Evolutionary conservation across 2,113 vertebrate species (phyloP).

Genomic region (Orientallactaga bullata): DNA sequence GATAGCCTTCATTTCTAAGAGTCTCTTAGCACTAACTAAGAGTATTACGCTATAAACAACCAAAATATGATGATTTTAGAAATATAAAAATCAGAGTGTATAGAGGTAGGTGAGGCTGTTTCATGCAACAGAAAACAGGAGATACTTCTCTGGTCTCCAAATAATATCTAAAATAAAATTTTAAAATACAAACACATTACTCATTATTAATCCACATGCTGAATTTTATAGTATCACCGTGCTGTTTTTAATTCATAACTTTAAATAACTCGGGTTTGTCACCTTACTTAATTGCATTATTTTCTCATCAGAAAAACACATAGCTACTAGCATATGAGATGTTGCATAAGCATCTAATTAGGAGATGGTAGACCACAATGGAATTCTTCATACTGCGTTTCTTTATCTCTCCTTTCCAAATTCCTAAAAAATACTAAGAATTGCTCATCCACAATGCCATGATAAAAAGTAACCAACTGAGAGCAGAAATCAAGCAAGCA

Average conservation of each 20-base stretch:
- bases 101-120: neutral
- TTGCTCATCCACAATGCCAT: neutral
- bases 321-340: neutral
- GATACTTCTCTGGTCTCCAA: neutral
- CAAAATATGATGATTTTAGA: conserved; percentile 27
- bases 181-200: neutral
- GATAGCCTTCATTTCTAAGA: conserved; percentile 78
- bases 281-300: neutral
- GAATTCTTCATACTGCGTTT: neutral
- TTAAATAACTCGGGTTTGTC: neutral
- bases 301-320: neutral
- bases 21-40: conserved; percentile 37
- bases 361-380: neutral
- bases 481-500: too few species aligned
- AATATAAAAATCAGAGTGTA: conserved; percentile 11
- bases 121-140: neutral
- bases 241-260: neutral
- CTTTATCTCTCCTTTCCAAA: neutral
- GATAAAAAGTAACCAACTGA: neutral
- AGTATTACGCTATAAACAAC: conserved; percentile 61
- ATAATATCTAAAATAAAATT: conserved; percentile 10
- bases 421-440: neutral
- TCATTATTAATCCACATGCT: fast-evolving
- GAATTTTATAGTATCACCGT: neutral
- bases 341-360: neutral